Percentiles rank a stretch among this genome's conserved stretches.
Evolutionary conservation across 2,888 invertebrate genomes (phyloP).

Genomic region (Melanophora roralis): DNA sequence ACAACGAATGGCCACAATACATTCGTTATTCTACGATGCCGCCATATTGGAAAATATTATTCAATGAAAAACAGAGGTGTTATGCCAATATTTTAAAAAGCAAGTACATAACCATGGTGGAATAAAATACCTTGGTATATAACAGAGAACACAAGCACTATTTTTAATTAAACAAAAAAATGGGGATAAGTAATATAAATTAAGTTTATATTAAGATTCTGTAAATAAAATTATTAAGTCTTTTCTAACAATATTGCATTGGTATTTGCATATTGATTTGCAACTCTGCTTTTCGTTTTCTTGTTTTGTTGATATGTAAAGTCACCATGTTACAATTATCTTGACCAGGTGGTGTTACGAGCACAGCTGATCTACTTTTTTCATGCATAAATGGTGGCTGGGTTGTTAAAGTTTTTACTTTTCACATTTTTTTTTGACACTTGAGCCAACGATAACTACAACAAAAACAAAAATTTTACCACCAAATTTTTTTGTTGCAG

Average conservation of each 20-base stretch:
- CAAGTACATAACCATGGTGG: conserved; percentile 9
- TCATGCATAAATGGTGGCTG: too few species aligned
- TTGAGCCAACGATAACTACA: too few species aligned
- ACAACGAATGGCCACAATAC: conserved; percentile 60
- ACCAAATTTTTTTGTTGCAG: too few species aligned
- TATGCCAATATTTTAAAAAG: not conserved
- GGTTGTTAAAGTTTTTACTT: too few species aligned
- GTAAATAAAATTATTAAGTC: not conserved
- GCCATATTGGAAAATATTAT: conserved; percentile 61
- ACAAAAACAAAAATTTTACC: too few species aligned
- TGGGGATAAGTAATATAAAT: too few species aligned
- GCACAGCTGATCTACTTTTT: too few species aligned
- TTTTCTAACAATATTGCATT: not conserved
- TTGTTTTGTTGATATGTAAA: conserved; percentile 1
- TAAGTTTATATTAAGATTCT: too few species aligned
- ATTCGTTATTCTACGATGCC: conserved; percentile 63
- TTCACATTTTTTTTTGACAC: too few species aligned
- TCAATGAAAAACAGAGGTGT: conserved; percentile 42
- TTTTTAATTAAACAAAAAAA: not conserved
- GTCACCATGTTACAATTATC: conserved; percentile 24
- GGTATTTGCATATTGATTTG: not conserved
- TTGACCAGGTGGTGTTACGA: too few species aligned
- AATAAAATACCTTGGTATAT: not conserved
- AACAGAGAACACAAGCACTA: not conserved
- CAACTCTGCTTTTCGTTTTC: not conserved